Percentiles rank a stretch among this genome's conserved stretches.
phyloP scores from a whole-genome alignment of 2,113 vertebrate genomes.

The Saccopteryx bilineata region DNA sequence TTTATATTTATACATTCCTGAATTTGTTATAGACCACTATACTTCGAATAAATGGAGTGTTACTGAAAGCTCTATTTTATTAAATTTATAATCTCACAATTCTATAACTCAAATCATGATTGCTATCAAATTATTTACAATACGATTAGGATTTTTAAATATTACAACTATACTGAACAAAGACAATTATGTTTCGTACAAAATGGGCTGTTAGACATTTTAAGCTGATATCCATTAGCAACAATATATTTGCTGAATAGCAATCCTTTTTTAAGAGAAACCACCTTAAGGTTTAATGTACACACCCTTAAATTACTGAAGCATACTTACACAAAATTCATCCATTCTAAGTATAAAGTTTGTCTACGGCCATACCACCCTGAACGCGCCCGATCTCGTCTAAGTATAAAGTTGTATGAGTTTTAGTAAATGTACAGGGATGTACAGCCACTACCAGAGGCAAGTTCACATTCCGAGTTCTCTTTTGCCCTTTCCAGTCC shows the following conservation, averaged over 20 bases:
- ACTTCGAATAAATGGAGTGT: slow-evolving; percentile 11
- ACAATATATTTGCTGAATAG: slow-evolving; percentile 3
- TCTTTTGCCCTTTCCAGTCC: too few relatives aligned
- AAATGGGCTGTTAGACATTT: slow-evolving; percentile 24
- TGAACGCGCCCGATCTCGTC: too few relatives aligned
- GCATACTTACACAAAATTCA: slow-evolving; percentile 12
- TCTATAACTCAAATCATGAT: slow-evolving; percentile 28
- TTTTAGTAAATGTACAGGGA: not conserved
- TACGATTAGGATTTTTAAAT: slow-evolving; percentile 56
- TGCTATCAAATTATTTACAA: slow-evolving; percentile 40
- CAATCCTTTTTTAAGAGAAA: not conserved
- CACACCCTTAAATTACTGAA: slow-evolving; percentile 15
- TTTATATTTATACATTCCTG: not conserved
- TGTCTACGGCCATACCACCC: too few relatives aligned
- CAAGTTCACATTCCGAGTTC: not conserved
- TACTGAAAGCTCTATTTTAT: not conserved
- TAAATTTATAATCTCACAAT: slow-evolving; percentile 57
- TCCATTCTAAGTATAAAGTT: not conserved
- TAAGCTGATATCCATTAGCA: not conserved
- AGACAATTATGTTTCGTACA: slow-evolving; percentile 43
- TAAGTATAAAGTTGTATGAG: not conserved
- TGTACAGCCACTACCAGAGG: not conserved
- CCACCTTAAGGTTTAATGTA: not conserved
- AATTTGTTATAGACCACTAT: slow-evolving; percentile 49
- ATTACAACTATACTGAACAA: not conserved